Evolutionary conservation across 2,113 vertebrate genomes (phyloP).

Genomic region (Xiphophorus maculatus): DNA sequence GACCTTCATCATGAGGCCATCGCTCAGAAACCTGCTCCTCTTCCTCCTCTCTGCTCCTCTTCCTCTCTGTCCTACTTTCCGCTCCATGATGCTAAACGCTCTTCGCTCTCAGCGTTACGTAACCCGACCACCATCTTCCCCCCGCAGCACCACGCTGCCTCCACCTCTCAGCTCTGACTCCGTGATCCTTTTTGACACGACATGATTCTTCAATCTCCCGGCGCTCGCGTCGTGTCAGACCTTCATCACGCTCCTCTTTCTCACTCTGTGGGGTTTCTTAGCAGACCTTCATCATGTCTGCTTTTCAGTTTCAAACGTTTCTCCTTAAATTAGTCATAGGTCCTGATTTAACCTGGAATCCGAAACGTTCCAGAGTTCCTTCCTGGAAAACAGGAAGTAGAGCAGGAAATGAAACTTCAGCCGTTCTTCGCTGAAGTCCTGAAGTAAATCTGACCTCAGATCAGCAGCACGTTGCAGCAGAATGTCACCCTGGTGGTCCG

Average conservation of each 20-base stretch:
- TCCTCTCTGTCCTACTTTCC: neutral
- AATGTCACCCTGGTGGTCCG: too few species aligned
- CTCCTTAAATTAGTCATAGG: neutral
- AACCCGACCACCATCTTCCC: too few species aligned
- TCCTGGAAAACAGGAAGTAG: neutral
- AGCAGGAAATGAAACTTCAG: neutral
- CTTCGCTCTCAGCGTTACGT: too few species aligned
- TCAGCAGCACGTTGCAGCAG: too few species aligned
- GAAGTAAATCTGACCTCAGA: neutral
- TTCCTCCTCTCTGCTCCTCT: neutral
- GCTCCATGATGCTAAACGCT: neutral
- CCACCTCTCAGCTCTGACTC: neutral
- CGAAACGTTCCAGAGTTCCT: neutral
- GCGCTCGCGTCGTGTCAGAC: neutral
- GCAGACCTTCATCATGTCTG: neutral
- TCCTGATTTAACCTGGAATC: neutral
- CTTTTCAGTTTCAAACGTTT: neutral
- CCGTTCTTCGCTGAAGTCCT: neutral
- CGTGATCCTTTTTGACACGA: neutral
- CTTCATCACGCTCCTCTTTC: neutral
- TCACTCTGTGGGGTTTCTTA: neutral
- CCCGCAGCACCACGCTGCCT: neutral
- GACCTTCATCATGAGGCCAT: neutral
- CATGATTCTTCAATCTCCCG: conserved; percentile 3
- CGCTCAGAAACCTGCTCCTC: neutral